Conservation (phyloP, 2,113 vertebrate species). For the Chionomys nivalis region DNA sequence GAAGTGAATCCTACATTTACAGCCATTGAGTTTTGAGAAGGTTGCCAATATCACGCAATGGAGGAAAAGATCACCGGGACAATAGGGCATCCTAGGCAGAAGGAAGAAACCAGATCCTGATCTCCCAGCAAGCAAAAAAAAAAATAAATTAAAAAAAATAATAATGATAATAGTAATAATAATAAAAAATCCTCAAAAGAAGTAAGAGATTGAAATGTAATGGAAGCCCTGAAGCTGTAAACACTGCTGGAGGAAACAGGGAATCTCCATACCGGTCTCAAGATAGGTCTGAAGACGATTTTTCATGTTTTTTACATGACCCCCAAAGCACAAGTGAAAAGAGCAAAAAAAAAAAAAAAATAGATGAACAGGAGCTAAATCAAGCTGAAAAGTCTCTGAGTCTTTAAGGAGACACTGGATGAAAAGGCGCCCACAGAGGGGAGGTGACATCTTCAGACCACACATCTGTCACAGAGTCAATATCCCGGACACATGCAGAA, state of each 20-base stretch:
- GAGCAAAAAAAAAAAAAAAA: not conserved
- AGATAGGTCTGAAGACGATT: not conserved
- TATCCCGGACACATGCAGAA: not conserved
- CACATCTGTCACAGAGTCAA: not conserved
- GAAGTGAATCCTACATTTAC: not conserved
- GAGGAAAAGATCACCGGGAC: not conserved
- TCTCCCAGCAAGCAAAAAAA: not conserved
- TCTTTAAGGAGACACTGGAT: not conserved
- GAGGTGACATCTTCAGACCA: not conserved
- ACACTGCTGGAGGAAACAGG: not conserved
- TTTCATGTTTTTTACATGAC: not conserved
- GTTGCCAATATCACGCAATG: not conserved
- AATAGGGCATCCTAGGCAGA: not conserved
- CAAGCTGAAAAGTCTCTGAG: not conserved
- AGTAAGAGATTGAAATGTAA: not conserved
- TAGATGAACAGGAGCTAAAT: not conserved
- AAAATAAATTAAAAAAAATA: too few species aligned
- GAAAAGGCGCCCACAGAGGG: not conserved
- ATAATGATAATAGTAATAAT: too few species aligned
- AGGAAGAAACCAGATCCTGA: not conserved
- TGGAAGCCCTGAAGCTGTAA: not conserved
- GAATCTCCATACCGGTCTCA: not conserved
- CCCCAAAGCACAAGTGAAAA: not conserved
- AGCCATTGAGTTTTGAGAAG: not conserved
- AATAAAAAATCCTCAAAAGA: not conserved